phyloP scores from a whole-genome alignment of 2,797 vertebrate genomes.

The Glyptemys insculpta region DNA sequence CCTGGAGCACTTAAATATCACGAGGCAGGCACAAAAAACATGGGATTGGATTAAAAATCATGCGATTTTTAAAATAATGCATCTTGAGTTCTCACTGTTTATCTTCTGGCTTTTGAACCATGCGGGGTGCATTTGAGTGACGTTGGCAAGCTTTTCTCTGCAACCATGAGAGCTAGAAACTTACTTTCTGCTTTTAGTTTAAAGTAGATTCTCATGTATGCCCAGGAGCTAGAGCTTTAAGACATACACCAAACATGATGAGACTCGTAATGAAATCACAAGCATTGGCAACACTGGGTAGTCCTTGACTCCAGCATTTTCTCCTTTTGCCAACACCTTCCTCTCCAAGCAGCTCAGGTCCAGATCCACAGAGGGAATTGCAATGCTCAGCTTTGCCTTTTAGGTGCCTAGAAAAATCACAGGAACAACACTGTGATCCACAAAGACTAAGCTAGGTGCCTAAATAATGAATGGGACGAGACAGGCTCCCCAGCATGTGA shows the following conservation, averaged over 20 bases:
- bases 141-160: not conserved
- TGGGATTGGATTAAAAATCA: not conserved
- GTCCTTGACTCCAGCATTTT: not conserved
- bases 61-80: not conserved
- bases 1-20: not conserved
- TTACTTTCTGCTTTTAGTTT: not conserved
- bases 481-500: not conserved
- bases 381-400: not conserved
- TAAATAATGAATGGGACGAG: not conserved
- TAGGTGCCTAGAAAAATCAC: not conserved
- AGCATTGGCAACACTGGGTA: not conserved
- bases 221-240: not conserved
- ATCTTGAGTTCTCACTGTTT: not conserved
- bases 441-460: not conserved
- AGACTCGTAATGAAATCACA: not conserved
- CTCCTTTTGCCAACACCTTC: not conserved
- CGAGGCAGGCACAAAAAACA: not conserved
- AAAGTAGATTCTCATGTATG: rapidly evolving
- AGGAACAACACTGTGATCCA: not conserved
- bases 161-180: not conserved
- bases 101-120: not conserved
- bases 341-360: not conserved
- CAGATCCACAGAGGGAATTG: not conserved
- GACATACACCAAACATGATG: not conserved
- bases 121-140: rapidly evolving